phyloP scores from a whole-genome alignment of 2,888 invertebrate genomes.

The Sipha maydis region DNA sequence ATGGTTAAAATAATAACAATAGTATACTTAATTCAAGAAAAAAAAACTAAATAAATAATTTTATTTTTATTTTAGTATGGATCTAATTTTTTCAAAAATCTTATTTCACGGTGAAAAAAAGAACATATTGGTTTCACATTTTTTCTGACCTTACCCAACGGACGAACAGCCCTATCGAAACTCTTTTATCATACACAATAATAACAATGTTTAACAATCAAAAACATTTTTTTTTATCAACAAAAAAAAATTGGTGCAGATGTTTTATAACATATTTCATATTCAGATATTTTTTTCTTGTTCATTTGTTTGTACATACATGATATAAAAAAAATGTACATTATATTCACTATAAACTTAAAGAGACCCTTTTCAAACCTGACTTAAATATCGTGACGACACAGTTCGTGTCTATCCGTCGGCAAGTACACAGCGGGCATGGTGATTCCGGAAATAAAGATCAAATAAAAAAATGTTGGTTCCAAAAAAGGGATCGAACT shows the following conservation, averaged over 20 bases:
- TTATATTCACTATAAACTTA: not conserved
- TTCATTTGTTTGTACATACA: not conserved
- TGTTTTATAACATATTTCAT: conserved; percentile 24
- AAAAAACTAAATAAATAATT: too few species aligned
- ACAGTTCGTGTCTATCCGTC: conserved; percentile 53
- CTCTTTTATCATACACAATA: not conserved
- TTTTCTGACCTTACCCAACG: conserved; percentile 1
- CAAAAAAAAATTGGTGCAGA: conserved; percentile 2
- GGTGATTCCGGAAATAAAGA: conserved; percentile 33
- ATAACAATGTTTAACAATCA: not conserved
- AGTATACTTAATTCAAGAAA: too few species aligned
- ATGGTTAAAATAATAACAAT: too few species aligned
- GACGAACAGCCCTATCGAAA: conserved; percentile 8
- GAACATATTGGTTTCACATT: conserved; percentile 16
- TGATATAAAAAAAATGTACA: conserved; percentile 1
- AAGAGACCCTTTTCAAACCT: conserved; percentile 36
- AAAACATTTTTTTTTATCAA: conserved; percentile 21
- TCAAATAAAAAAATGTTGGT: conserved; percentile 2
- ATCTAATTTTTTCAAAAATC: not conserved
- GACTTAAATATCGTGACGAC: conserved; percentile 12
- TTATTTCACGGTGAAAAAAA: not conserved
- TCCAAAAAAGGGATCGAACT: not conserved
- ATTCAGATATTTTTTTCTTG: not conserved
- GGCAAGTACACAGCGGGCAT: conserved; percentile 54
- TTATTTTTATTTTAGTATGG: not conserved